Conservation (phyloP, 2,113 vertebrate species). For the Acanthochromis polyacanthus region DNA sequence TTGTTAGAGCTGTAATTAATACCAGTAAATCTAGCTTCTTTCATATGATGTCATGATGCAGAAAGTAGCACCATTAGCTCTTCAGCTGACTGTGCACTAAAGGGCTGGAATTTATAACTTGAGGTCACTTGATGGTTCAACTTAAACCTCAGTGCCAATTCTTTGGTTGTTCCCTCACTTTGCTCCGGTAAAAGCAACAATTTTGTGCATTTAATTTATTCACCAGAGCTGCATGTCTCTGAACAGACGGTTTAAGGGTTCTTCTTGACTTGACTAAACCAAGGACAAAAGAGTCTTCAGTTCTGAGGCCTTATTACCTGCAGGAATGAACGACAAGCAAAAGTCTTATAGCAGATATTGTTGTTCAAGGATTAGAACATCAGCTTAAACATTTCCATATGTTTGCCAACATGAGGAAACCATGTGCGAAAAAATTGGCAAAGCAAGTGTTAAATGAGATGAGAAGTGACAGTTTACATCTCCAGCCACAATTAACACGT, state of each 20-base stretch:
- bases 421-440: slow-evolving; percentile 89
- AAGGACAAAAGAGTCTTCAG: slow-evolving; percentile 15
- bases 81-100: background rate
- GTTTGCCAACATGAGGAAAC: slow-evolving; percentile 88
- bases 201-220: background rate
- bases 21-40: background rate
- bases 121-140: background rate
- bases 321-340: background rate
- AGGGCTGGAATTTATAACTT: background rate
- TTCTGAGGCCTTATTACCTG: background rate
- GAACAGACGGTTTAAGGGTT: background rate
- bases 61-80: background rate
- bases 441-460: slow-evolving; percentile 96
- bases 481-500: slow-evolving; percentile 99
- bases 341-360: slow-evolving; percentile 37
- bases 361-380: slow-evolving; percentile 47
- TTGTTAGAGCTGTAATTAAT: too few relatives aligned
- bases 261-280: slow-evolving; percentile 4
- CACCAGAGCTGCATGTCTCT: slow-evolving; percentile 19
- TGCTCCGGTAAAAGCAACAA: background rate
- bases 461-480: slow-evolving; percentile 99
- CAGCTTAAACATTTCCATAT: slow-evolving; percentile 86
- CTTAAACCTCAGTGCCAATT: background rate
- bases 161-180: background rate
- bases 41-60: too few relatives aligned